These are phyloP conservation scores for Dreissena polymorpha DNA, from an alignment of 1,140 invertebrate species.

Conservation along the genomic window DNA sequence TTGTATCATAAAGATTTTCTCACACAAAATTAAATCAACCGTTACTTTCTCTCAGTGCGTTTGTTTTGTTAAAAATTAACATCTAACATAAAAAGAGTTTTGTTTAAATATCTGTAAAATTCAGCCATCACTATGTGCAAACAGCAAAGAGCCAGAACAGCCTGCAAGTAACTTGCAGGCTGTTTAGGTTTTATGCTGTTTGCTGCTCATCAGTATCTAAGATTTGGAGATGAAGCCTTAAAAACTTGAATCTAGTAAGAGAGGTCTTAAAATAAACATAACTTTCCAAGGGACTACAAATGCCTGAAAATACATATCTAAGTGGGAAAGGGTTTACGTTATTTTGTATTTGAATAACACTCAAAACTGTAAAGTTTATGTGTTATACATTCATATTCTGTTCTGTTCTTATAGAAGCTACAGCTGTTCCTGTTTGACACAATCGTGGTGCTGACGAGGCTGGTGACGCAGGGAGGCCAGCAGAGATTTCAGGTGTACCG, in stretches of 20 bases:
- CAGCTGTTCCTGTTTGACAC: conserved; percentile 82
- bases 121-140: too few relatives aligned
- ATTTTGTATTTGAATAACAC: neutral
- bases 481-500: conserved; percentile 79
- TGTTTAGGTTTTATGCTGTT: too few relatives aligned
- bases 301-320: neutral
- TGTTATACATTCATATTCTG: neutral
- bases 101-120: neutral
- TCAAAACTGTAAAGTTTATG: neutral
- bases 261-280: neutral
- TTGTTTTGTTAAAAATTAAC: conserved; percentile 56
- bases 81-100: neutral
- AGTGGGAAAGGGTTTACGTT: too few relatives aligned
- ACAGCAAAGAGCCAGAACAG: too few relatives aligned
- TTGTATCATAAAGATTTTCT: too few relatives aligned
- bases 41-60: neutral
- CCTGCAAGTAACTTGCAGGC: too few relatives aligned
- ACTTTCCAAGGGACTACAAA: neutral
- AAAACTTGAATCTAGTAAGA: too few relatives aligned
- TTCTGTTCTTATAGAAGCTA: conserved; percentile 80
- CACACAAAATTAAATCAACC: neutral
- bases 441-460: conserved; percentile 80
- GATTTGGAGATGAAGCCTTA: too few relatives aligned
- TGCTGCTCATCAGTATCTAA: too few relatives aligned
- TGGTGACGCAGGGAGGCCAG: conserved; percentile 73